Base-by-base conservation (phyloP, 2,113 vertebrate genomes). In the Lepus europaeus region DNA sequence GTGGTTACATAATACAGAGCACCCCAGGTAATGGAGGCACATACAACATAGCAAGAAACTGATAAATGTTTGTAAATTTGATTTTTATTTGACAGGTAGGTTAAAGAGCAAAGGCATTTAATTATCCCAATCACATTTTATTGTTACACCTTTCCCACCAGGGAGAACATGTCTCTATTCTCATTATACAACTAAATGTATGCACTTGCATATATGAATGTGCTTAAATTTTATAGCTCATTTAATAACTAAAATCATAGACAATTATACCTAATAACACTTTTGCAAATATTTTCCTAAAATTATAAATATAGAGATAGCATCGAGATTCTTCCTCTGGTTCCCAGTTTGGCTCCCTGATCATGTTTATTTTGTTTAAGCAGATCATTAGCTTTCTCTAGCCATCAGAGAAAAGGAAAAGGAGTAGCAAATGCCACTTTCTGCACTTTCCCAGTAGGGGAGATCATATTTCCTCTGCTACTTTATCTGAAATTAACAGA, bases 401-500 rank as follows among this genome's bases (percentile, higher is more conserved):
- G 56, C 25, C 2, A 89, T 14, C 39, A 83, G 27, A 90, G 20
- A 89, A 69, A 91, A 77, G 9, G 6, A 13, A 31, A 25, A 70
- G 59, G 51, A 29, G 14, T 2, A 84, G 69, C 13, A 80, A 72
- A 59, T 39, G 91, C 49, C 64, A 61, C 7, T 72, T 56, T 80
- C 59, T 59, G 2, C 80, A 17, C 20, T 83, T 87, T 84, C 19
- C 45, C 45, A 31, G 12, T 87, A 53, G 72, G 20, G 45, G 78
- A 79, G 39, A 77, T 87, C 72, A 39, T 12, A 79, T 89, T 91
- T 83, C 20, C 5, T 69, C 69, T 84, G 19, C 5, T 90, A 61
- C 23, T 23, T 91, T 87, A 77, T 63, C 49, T 81, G 76, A 91
- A 96, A 76, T 82, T 61, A 72, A 80, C 78, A 93, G 49, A 78